Evolutionary conservation across 2,113 vertebrate genomes (phyloP), one percentile per base, ranked within the genome.

Genomic region (Phrynosoma blainvillii): DNA sequence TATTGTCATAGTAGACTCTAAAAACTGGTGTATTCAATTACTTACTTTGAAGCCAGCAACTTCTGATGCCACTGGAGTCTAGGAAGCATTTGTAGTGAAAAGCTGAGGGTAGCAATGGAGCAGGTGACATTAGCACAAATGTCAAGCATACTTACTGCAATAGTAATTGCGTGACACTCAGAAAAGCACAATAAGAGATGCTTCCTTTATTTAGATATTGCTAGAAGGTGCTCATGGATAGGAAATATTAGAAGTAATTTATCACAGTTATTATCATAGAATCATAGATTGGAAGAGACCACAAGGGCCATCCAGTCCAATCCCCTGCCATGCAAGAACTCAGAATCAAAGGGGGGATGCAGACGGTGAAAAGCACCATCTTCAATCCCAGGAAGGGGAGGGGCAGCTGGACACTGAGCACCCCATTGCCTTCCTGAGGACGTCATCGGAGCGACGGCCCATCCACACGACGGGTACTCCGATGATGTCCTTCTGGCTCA

Each of bases 91-190:
- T 90, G 79, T 86, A 88, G 27, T 52, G 78, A 21, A 91, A 93
- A 95, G 89, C 1, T 89, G 91, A 89, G 77, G 30, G 79, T 77
- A 59, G 59, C 90, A 79, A 66, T 1, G 30, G 85, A 85, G 40
- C 86, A 83, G 80, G 25, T 89, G 80, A 74, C 89, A 90, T 93
- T 85, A 87, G 89, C 87, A 85, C 91, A 92, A 91, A 91, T 84
- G 91, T 84, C 65, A 82, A 68, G 74, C 70, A 86, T 66, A 84
- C 91, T 93, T 87, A 86, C 25, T 77, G 91, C 1, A 42, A 85
- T 80, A 88, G 77, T 90, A 93, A 95, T 94, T 93, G 92, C 32
- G 75, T 80, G 84, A 84, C 90, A 87, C 89, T 88, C 84, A 86
- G 74, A 80, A 80, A 14, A 59, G 77, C 70, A 30, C 77, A 88